Evolutionary conservation across 1,140 invertebrate species (phyloP), one percentile per base, ranked within the genome.

Genomic region (Octopus sinensis): DNA sequence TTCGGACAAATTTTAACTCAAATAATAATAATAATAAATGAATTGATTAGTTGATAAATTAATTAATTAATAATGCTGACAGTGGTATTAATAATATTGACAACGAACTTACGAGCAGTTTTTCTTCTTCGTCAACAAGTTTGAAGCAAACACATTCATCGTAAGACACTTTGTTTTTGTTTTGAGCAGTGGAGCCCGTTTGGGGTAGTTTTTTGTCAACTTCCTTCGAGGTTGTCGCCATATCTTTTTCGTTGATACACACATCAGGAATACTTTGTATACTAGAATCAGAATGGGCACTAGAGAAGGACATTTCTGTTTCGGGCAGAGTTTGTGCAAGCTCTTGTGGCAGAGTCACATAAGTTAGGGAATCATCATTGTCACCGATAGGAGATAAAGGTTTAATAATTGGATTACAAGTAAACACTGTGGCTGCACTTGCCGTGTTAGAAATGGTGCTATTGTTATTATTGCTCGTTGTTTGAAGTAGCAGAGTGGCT

Each of bases 121-220:
- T 54, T 86, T 92, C 91, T 78, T 89, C 84, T 53, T 91, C 91
- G 86, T 91, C 86, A 62, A 90, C 84, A n/a, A 92, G 84, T 51
- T 89, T 84, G 83, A 91, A 91, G 81, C 90, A 89, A 68, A 85
- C 68, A 79, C 83, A 83, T 53, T 84, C 83, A 43, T 43, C 30
- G 30, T 43, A 43, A 43, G 30, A 43, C 30, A 10, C 13, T 73
- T 73, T 73, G 5, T 73, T 73, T 5, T 73, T 13, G 7, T 73
- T 73, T 13, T 73, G 17, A 13, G 68, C 17, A 73, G 17, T 73
- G 68, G 6, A 23, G 68, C 7, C 13, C 68, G 30, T 4, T n/a
- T 73, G 68, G 17, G 17, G 68, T 13, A 13, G 7, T 73, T 73
- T 73, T 6, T 73, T 73, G 56, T 62, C 30, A 43, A 43, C 30